A percentile compares a stretch with the other conserved stretches of the same genome.
These are phyloP conservation scores for Antidorcas marsupialis DNA, from an alignment of 2,113 vertebrate genomes.

Conservation along the genomic window DNA sequence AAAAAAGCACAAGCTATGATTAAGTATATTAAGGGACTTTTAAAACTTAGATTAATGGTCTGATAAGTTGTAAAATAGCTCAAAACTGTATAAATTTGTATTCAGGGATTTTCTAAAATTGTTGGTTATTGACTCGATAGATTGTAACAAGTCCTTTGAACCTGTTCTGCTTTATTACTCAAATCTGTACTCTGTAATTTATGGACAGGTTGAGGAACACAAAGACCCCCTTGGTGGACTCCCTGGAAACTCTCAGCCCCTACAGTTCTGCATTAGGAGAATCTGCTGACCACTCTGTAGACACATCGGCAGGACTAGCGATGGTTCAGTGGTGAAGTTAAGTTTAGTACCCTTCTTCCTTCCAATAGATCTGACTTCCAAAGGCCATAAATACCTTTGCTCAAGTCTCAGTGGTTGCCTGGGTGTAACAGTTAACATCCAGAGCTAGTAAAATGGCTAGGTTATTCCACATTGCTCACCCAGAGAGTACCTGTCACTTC, in stretches of 20 bases:
- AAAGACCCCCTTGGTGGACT: background rate
- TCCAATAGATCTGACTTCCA: background rate
- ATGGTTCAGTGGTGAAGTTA: rapidly evolving
- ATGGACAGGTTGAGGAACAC: conserved; percentile 66
- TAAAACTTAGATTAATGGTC: conserved; percentile 72
- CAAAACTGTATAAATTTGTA: conserved; percentile 71
- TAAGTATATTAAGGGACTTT: conserved; percentile 70
- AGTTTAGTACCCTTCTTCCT: no score
- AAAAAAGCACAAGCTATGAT: conserved; percentile 58
- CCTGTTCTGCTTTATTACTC: conserved; percentile 61
- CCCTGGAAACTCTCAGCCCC: background rate
- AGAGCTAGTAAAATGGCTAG: background rate
- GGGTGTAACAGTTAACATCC: background rate
- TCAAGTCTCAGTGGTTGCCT: background rate
- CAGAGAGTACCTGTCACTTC: background rate
- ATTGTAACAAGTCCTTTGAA: conserved; percentile 73
- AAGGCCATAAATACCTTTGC: background rate
- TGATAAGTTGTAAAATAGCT: conserved; percentile 73
- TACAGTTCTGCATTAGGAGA: background rate
- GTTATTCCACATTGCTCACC: background rate
- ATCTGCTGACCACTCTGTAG: background rate
- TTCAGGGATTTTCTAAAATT: conserved; percentile 68
- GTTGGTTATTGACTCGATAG: conserved; percentile 69
- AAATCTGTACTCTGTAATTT: conserved; percentile 59
- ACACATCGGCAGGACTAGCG: background rate